These are phyloP conservation scores for Liasis olivaceus DNA, from an alignment of 2,797 vertebrate species.

Conservation along the genomic window DNA sequence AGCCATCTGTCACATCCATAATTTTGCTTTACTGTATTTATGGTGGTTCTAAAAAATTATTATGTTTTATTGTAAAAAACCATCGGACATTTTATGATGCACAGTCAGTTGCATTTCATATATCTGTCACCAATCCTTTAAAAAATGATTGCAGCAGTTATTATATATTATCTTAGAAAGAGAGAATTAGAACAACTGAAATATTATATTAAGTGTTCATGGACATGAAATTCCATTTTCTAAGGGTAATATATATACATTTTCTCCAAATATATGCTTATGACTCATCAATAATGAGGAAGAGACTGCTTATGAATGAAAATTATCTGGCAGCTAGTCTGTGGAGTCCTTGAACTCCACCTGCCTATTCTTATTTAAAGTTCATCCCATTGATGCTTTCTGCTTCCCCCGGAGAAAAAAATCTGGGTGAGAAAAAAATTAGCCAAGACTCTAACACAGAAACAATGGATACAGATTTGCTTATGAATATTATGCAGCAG, in stretches of 20 bases:
- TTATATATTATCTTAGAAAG: background rate
- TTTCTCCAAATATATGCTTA: background rate
- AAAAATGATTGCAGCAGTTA: background rate
- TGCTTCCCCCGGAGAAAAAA: background rate
- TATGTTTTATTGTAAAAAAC: background rate
- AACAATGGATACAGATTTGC: background rate
- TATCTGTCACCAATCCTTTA: background rate
- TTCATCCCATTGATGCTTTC: background rate
- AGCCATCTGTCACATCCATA: background rate
- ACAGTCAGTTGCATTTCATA: background rate
- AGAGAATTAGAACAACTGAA: background rate
- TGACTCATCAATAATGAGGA: background rate
- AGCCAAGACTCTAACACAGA: background rate
- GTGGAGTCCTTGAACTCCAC: background rate
- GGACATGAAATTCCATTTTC: background rate
- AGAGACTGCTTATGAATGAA: background rate
- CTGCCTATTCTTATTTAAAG: background rate
- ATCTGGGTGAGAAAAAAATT: background rate
- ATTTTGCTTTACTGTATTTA: background rate
- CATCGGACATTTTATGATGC: background rate
- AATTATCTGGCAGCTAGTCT: background rate
- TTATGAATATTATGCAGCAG: background rate
- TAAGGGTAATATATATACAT: background rate
- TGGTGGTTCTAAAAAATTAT: background rate
- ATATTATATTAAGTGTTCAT: background rate